Evolutionary conservation across 2,113 vertebrate genomes (phyloP), one percentile per base, ranked within the genome.

Genomic region (Pseudorhombus dupliciocellatus): DNA sequence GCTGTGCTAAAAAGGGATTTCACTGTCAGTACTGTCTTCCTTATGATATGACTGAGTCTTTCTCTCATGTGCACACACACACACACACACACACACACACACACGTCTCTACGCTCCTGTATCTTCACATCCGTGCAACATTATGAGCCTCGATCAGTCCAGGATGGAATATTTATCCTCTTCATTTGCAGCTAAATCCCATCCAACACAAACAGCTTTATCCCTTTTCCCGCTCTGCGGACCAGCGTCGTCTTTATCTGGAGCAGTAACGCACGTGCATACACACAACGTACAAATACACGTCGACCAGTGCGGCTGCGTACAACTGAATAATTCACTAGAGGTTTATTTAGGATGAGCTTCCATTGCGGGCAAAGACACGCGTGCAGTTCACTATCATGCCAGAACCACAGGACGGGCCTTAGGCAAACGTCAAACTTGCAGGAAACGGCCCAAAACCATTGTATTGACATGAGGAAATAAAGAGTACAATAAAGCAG

Each of bases 301-400:
- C 10, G 20, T 21, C 2, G 46, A 85, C 75, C 73, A 64, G 74
- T 85, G 86, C 66, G 80, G 63, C 73, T 82, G 67, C 84, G 79
- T 71, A 75, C 70, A 73, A n/a, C 70, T 91, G 80, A 88, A 89
- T 88, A 83, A 90, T 87, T 90, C 77, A 90, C 73, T 79, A 9
- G 60, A 77, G 67, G 53, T 68, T 73, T 61, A 84, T 82, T 65
- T 84, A 82, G 66, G 66, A 73, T 65, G 40, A 71, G 71, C 56
- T 53, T 68, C 86, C 61, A 80, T 80, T 73, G 73, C 18, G 34
- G 66, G 59, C 64, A 24, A 48, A 70, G 60, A 79, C 66, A 77
- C 86, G 75, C 73, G 71, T 67, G 82, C 31, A 57, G 70, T 80
- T 66, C 56, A 63, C 54, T 53, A 54, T n/a, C 30, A 61, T 44